Conservation (phyloP, 2,888 invertebrate genomes). For the Amitus sp. region DNA sequence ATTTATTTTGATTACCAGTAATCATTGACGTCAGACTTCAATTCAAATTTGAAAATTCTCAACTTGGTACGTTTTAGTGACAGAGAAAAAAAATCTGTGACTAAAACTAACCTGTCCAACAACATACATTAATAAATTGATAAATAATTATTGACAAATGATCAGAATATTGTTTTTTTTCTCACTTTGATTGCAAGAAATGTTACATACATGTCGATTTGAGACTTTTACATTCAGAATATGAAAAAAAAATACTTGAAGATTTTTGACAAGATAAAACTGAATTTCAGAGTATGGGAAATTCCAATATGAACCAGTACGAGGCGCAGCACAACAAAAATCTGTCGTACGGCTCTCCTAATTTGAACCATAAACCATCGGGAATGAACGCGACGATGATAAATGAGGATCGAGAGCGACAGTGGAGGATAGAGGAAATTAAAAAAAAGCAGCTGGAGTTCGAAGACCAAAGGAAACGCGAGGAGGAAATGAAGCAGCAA, state of each 20-base stretch:
- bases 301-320: conserved; percentile 45
- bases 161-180: too few species aligned
- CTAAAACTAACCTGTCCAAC: neutral
- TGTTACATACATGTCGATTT: neutral
- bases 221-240: too few species aligned
- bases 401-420: conserved; percentile 64
- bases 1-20: too few species aligned
- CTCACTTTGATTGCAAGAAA: neutral
- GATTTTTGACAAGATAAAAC: too few species aligned
- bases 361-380: conserved; percentile 49
- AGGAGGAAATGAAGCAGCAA: conserved; percentile 65
- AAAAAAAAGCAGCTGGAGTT: conserved; percentile 68
- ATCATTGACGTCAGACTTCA: too few species aligned
- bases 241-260: too few species aligned
- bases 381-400: conserved; percentile 38
- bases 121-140: too few species aligned
- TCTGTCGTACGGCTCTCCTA: conserved; percentile 46
- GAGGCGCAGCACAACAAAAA: conserved; percentile 46
- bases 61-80: too few species aligned
- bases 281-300: conserved; percentile 35
- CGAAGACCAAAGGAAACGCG: conserved; percentile 69
- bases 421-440: conserved; percentile 69
- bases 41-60: too few species aligned
- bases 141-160: too few species aligned
- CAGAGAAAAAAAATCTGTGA: too few species aligned